Evolutionary conservation across 2,888 invertebrate species (phyloP).

Genomic region (Cremastinae sp.): DNA sequence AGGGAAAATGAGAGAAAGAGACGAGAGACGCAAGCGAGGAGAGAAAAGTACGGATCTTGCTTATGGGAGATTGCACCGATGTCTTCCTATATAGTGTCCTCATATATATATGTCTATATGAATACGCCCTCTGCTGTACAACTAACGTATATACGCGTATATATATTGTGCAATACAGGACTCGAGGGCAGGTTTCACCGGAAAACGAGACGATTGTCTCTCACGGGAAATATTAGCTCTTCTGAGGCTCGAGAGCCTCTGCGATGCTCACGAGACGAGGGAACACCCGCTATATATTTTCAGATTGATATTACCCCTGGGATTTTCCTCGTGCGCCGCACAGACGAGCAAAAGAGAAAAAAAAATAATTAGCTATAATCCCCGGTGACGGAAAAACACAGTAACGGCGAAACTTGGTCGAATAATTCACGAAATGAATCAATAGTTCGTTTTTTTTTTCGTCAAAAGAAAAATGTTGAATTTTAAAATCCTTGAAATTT

Average conservation of each 20-base stretch:
- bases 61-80: constrained; percentile 18
- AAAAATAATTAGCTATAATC: constrained; percentile 22
- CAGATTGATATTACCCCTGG: constrained; percentile 8
- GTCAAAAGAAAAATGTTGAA: constrained; percentile 1
- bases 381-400: constrained; percentile 4
- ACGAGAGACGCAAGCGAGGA: constrained; percentile 2
- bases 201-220: constrained; percentile 68
- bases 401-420: not conserved
- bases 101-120: constrained; percentile 20
- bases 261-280: constrained; percentile 57
- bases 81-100: not conserved
- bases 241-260: constrained; percentile 69
- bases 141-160: too few relatives aligned
- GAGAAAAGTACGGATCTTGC: constrained; percentile 22
- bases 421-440: not conserved
- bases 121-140: too few relatives aligned
- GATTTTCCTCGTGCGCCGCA: constrained; percentile 12
- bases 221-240: constrained; percentile 75
- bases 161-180: constrained; percentile 27
- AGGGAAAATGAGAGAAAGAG: not conserved
- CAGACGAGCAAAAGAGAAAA: constrained; percentile 3
- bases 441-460: not conserved
- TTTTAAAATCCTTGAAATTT: not conserved
- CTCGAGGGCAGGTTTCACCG: constrained; percentile 26
- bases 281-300: not conserved